phyloP scores from a whole-genome alignment of 1,140 invertebrate species.

The Meteorus sp. region DNA sequence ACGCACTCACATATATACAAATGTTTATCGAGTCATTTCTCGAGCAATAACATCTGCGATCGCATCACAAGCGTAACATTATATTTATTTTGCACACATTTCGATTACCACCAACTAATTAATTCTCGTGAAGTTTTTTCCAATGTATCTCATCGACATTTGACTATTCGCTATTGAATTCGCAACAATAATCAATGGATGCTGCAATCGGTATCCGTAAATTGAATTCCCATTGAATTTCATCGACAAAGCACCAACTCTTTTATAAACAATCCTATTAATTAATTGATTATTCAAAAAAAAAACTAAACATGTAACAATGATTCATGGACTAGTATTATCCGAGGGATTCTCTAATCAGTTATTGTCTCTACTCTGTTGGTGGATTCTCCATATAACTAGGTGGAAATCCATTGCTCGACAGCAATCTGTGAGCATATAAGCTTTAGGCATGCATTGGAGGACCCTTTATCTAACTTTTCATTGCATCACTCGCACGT shows the following conservation, averaged over 20 bases:
- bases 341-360: not conserved
- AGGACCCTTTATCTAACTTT: too few species aligned
- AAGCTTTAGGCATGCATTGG: too few species aligned
- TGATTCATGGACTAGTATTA: not conserved
- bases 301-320: not conserved
- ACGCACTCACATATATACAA: not conserved
- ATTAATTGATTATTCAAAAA: not conserved
- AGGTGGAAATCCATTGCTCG: too few species aligned
- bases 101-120: too few species aligned
- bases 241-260: not conserved
- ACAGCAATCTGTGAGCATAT: not conserved
- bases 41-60: too few species aligned
- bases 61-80: too few species aligned
- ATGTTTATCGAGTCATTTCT: too few species aligned
- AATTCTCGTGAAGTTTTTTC: too few species aligned
- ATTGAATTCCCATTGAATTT: slow-evolving; percentile 9
- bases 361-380: not conserved
- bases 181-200: slow-evolving; percentile 14
- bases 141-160: too few species aligned
- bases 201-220: not conserved
- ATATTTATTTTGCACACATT: too few species aligned
- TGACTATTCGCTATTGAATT: slow-evolving; percentile 13
- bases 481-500: not conserved
- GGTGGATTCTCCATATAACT: too few species aligned
- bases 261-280: not conserved